Conservation (phyloP, 2,888 invertebrate species). For the Venustoraphidia nigricollis region DNA sequence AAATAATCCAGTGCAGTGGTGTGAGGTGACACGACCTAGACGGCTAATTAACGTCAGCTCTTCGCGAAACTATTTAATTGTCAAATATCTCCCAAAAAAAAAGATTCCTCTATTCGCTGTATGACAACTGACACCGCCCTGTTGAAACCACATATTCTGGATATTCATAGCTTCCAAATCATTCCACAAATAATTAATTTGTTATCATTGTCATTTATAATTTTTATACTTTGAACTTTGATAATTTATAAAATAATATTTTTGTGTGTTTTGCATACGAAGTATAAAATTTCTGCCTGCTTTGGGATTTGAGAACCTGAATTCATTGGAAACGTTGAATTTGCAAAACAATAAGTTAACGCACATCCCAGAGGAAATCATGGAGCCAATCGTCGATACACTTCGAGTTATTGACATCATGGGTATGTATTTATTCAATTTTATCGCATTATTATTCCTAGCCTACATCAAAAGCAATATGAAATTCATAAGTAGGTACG, state of each 20-base stretch:
- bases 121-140: too few relatives aligned
- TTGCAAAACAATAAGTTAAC: slow-evolving; percentile 77
- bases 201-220: background rate
- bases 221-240: background rate
- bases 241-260: background rate
- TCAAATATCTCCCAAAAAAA: too few relatives aligned
- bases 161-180: too few relatives aligned
- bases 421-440: slow-evolving; percentile 40
- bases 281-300: slow-evolving; percentile 73
- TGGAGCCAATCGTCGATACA: slow-evolving; percentile 78
- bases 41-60: too few relatives aligned
- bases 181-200: too few relatives aligned
- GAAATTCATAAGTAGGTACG: background rate
- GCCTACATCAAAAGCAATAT: background rate
- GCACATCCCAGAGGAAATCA: slow-evolving; percentile 72
- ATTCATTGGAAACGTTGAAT: slow-evolving; percentile 76
- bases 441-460: background rate
- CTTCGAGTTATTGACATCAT: slow-evolving; percentile 75
- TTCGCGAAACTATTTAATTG: too few relatives aligned
- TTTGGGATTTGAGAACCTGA: slow-evolving; percentile 74
- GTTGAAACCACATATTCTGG: too few relatives aligned
- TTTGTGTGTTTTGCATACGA: slow-evolving; percentile 17
- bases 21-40: too few relatives aligned
- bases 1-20: too few relatives aligned
- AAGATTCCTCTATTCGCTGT: too few relatives aligned